These are phyloP conservation scores for Coranthus polyacanthus DNA, from an alignment of 2,797 vertebrate species.

Conservation along the genomic window DNA sequence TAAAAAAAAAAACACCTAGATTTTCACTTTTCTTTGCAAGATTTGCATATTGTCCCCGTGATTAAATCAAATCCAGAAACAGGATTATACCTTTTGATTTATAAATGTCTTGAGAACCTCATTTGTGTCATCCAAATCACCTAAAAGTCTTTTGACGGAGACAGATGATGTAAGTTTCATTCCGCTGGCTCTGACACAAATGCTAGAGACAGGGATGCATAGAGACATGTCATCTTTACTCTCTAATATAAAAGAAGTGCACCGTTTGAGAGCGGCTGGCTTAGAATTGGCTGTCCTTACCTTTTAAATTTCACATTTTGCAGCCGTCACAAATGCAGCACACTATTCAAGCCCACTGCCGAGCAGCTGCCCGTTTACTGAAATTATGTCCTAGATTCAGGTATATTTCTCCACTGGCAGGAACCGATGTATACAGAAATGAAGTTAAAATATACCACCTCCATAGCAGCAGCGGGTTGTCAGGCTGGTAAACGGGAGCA, in stretches of 20 bases:
- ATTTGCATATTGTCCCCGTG: too few species aligned
- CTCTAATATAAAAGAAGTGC: conserved; percentile 23
- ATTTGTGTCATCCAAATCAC: conserved; percentile 8
- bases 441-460: background rate
- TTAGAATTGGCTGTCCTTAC: conserved; percentile 18
- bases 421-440: background rate
- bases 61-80: background rate
- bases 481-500: background rate
- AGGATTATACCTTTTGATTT: background rate
- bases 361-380: conserved; percentile 2
- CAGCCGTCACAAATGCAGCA: background rate
- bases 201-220: background rate
- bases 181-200: conserved; percentile 9
- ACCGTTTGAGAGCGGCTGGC: conserved; percentile 10
- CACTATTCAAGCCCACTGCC: conserved; percentile 10
- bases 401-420: conserved; percentile 15
- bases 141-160: conserved; percentile 8
- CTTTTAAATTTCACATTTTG: conserved; percentile 20
- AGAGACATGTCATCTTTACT: background rate
- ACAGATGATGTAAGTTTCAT: conserved; percentile 11
- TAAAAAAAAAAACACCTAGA: too few species aligned
- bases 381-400: conserved; percentile 21
- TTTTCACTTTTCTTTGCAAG: too few species aligned
- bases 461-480: background rate
- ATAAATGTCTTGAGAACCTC: conserved; percentile 1